phyloP scores from a whole-genome alignment of 2,113 vertebrate species.

The Cnemophilus loriae region DNA sequence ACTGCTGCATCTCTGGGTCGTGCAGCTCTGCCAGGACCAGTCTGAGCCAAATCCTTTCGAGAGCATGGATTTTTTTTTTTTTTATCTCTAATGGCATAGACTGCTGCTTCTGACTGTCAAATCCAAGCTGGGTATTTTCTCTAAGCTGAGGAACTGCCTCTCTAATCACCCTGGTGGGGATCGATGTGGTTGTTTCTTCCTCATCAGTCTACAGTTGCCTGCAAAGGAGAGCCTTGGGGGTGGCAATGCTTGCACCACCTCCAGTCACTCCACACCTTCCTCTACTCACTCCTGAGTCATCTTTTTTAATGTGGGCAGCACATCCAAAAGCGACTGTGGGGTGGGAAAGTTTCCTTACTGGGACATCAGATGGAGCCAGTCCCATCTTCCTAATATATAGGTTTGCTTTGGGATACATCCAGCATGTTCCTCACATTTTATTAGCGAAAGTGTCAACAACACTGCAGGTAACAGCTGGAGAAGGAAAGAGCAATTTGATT shows the following conservation, averaged over 20 bases:
- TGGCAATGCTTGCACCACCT: not conserved
- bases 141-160: not conserved
- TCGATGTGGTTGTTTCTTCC: not conserved
- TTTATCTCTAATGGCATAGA: not conserved
- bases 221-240: not conserved
- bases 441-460: not conserved
- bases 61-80: not conserved
- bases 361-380: not conserved
- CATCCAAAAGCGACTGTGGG: not conserved
- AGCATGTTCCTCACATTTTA: not conserved
- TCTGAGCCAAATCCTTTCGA: not conserved
- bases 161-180: not conserved
- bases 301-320: not conserved
- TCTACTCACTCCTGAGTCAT: not conserved
- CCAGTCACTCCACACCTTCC: not conserved
- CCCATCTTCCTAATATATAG: not conserved
- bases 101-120: not conserved
- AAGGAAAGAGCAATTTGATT: not conserved
- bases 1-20: not conserved
- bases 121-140: not conserved
- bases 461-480: not conserved
- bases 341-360: not conserved
- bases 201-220: not conserved
- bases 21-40: not conserved
- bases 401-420: not conserved